These are phyloP conservation scores for Sapajus apella DNA, from an alignment of 2,113 vertebrate genomes.

Conservation along the genomic window DNA sequence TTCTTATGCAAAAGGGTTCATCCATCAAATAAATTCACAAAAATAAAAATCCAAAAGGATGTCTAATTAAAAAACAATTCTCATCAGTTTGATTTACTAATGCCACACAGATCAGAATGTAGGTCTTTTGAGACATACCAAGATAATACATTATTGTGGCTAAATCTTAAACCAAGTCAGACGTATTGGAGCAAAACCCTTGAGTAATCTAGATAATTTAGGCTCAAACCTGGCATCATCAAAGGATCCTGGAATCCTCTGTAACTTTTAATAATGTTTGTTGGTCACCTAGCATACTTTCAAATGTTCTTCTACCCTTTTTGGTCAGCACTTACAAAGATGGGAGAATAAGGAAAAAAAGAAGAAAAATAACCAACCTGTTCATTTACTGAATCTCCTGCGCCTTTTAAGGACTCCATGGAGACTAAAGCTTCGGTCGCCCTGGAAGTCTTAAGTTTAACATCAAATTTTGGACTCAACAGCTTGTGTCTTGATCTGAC, in stretches of 20 bases:
- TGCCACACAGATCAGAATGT: neutral
- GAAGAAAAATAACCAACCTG: conserved; percentile 80
- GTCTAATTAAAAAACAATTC: neutral
- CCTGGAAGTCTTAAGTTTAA: conserved; percentile 75
- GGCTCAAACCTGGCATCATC: neutral
- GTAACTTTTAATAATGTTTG: conserved; percentile 14
- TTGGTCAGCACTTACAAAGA: neutral
- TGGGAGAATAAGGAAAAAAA: neutral
- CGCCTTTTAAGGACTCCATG: conserved; percentile 72
- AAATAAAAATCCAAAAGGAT: conserved; percentile 4
- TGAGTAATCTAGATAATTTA: neutral
- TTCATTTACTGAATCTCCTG: conserved; percentile 60
- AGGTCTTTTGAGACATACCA: conserved; percentile 20
- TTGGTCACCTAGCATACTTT: neutral
- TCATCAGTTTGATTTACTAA: conserved; percentile 33
- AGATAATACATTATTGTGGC: neutral
- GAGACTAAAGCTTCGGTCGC: conserved; percentile 62
- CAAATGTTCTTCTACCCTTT: neutral
- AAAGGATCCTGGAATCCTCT: neutral
- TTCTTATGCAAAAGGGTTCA: conserved; percentile 18
- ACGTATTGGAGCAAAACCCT: conserved; percentile 34
- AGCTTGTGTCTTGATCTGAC: conserved; percentile 69
- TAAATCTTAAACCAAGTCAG: conserved; percentile 27
- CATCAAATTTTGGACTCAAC: conserved; percentile 68
- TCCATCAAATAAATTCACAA: conserved; percentile 9